These are phyloP conservation scores for Drosophila formosana DNA, from an alignment of 2,888 invertebrate genomes.

Conservation along the genomic window DNA sequence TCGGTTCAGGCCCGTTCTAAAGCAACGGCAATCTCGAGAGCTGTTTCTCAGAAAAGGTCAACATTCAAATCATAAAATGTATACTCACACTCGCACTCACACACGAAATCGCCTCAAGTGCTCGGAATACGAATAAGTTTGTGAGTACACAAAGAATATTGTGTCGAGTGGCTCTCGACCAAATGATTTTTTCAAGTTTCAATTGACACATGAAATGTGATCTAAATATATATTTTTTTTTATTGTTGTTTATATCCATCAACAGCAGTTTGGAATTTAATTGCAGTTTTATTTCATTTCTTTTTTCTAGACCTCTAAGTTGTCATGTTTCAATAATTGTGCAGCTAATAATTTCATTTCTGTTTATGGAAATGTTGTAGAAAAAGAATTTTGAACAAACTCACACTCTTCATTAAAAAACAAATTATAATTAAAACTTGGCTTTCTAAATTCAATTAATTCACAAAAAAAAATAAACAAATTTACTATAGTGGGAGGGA, in stretches of 20 bases:
- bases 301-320: neutral
- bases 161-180: conserved; percentile 35
- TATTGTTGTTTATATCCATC: too few species aligned
- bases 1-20: conserved; percentile 26
- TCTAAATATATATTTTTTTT: conserved; percentile 17
- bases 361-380: too few species aligned
- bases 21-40: conserved; percentile 39
- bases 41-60: conserved; percentile 19
- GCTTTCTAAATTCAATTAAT: too few species aligned
- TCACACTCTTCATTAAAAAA: too few species aligned
- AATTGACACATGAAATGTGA: conserved; percentile 32
- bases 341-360: too few species aligned
- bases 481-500: too few species aligned
- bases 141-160: conserved; percentile 13
- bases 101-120: conserved; percentile 15
- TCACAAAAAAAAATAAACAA: too few species aligned
- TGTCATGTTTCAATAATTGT: too few species aligned
- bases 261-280: neutral
- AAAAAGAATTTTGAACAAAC: too few species aligned
- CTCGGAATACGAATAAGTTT: conserved; percentile 6
- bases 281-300: neutral
- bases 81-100: conserved; percentile 7
- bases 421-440: too few species aligned
- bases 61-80: conserved; percentile 12
- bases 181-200: conserved; percentile 30